Conservation (phyloP, 2,113 vertebrate genomes). For the Pitta sordida region DNA sequence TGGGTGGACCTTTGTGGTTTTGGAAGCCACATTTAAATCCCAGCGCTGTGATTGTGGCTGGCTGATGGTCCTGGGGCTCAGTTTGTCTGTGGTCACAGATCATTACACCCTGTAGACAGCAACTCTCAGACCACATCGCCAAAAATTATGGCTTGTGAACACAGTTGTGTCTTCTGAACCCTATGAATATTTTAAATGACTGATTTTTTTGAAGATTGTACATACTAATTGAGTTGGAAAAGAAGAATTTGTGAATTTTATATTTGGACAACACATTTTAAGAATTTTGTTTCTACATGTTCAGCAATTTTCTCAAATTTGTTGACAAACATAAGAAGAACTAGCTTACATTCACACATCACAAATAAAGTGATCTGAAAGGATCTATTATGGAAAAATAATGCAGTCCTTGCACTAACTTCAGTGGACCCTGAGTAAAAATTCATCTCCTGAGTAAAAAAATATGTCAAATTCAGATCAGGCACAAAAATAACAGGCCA, state of each 20-base stretch:
- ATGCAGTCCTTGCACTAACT: neutral
- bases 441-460: neutral
- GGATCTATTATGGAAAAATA: neutral
- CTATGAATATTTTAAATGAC: neutral
- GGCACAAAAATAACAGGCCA: neutral
- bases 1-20: slow-evolving; percentile 37
- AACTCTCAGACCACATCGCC: neutral
- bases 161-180: neutral
- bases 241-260: neutral
- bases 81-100: slow-evolving; percentile 44
- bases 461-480: neutral
- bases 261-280: neutral
- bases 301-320: neutral
- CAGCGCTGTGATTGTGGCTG: slow-evolving; percentile 28
- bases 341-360: neutral
- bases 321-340: neutral
- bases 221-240: neutral
- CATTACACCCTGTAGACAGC: slow-evolving; percentile 19
- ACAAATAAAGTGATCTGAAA: neutral
- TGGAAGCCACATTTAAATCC: slow-evolving; percentile 42
- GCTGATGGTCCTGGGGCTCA: slow-evolving; percentile 42
- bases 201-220: neutral
- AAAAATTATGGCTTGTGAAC: slow-evolving; percentile 5
- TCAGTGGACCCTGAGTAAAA: neutral
- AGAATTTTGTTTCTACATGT: neutral